Evolutionary conservation across 1,140 invertebrate species (phyloP), one percentile per base, ranked within the genome.

Genomic region (Adelges cooleyi): DNA sequence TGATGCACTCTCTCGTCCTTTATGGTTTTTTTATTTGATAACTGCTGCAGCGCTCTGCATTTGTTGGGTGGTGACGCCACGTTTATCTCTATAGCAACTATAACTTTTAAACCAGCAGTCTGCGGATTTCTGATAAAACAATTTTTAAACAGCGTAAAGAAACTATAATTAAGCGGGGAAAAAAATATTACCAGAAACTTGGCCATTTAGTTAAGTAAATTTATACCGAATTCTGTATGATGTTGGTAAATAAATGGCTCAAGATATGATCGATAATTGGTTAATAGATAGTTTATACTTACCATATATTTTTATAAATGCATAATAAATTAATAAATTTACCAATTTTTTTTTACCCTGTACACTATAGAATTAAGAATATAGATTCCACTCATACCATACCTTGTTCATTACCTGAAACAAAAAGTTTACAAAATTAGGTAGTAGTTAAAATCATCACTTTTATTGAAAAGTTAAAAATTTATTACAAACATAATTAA

Each of bases 351-450:
- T n/a, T n/a, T n/a, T n/a, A n/a, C n/a, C n/a, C n/a, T n/a, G 36
- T 27, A 23, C 27, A 23, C n/a, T 18, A 53, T 11, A 25, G 4
- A 5, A 4, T 36, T 5, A 33, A 17, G 5, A 11, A 15, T 29
- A n/a, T 40, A 22, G 23, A 22, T 51, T 49, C 9, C n/a, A 49
- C 6, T 17, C 6, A 11, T 27, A 25, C 46, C 62, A 29, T 50
- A 51, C 46, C 49, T 50, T 51, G 62, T 23, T 65, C 46, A 50
- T 51, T 15, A 50, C 62, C 46, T 62, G 48, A 68, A 49, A 67
- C 54, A 65, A 52, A 68, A 36, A 40, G 40, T 22, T n/a, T n/a
- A n/a, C n/a, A n/a, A n/a, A n/a, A n/a, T n/a, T n/a, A n/a, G n/a
- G n/a, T n/a, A n/a, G n/a, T n/a, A n/a, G n/a, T 2, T 20, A 46